Percentiles rank a stretch among this genome's conserved stretches.
Conservation (phyloP, 2,113 vertebrate genomes). For the Saguinus midas region DNA sequence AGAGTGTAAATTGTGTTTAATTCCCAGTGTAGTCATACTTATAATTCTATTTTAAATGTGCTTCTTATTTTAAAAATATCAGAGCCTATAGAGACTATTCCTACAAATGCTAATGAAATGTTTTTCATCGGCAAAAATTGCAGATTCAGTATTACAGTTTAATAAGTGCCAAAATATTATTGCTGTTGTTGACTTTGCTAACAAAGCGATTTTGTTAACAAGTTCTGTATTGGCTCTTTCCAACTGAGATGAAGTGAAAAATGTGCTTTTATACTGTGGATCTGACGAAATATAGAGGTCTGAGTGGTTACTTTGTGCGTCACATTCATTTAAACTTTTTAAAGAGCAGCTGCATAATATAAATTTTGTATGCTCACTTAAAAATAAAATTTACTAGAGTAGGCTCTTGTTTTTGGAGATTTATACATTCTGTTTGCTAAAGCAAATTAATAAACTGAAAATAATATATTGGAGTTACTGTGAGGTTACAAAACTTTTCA, state of each 20-base stretch:
- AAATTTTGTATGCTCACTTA: not conserved
- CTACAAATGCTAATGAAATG: conserved; percentile 39
- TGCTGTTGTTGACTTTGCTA: conserved; percentile 44
- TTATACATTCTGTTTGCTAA: conserved; percentile 4
- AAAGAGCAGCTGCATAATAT: not conserved
- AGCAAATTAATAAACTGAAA: not conserved
- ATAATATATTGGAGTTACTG: not conserved
- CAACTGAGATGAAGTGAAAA: conserved; percentile 70
- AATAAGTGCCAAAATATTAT: conserved; percentile 63
- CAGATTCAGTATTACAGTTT: conserved; percentile 1
- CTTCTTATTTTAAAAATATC: not conserved
- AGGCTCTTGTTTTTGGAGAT: conserved; percentile 30
- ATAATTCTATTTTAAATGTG: conserved; percentile 35
- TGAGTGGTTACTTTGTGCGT: conserved; percentile 49
- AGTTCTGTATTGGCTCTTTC: conserved; percentile 55
- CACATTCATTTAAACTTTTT: not conserved
- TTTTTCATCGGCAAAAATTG: conserved; percentile 41
- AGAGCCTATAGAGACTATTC: not conserved
- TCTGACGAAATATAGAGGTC: conserved; percentile 63
- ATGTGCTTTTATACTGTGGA: conserved; percentile 60
- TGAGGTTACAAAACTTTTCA: conserved; percentile 14
- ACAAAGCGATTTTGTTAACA: conserved; percentile 74
- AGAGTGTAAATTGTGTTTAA: conserved; percentile 47
- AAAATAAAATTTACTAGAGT: not conserved
- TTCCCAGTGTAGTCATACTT: not conserved